These are phyloP conservation scores for Electrona antarctica DNA, from an alignment of 2,113 vertebrate genomes.

Conservation along the genomic window DNA sequence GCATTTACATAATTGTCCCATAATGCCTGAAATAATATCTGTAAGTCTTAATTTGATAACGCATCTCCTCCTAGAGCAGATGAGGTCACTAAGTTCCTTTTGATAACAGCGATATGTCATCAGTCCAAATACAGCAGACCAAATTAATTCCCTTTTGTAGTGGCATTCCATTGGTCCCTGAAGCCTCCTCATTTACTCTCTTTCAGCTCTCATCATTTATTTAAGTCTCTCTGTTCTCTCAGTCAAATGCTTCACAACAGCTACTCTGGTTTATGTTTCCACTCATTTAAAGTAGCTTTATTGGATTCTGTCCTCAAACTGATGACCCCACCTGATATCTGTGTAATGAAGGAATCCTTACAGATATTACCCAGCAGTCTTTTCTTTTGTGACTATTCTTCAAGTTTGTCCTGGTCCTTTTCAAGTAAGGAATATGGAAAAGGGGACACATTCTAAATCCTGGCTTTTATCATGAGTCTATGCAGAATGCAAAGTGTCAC, in stretches of 20 bases:
- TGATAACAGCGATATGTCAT: slow-evolving; percentile 72
- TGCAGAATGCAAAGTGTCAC: slow-evolving; percentile 31
- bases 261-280: not conserved
- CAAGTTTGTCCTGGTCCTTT: too few relatives aligned
- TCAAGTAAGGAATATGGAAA: too few relatives aligned
- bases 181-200: slow-evolving; percentile 54
- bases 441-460: too few relatives aligned
- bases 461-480: slow-evolving; percentile 3
- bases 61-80: slow-evolving; percentile 61
- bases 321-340: too few relatives aligned
- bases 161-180: slow-evolving; percentile 44
- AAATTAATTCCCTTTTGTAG: slow-evolving; percentile 72
- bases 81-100: slow-evolving; percentile 67
- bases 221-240: slow-evolving; percentile 48
- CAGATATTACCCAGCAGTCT: too few relatives aligned
- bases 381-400: too few relatives aligned
- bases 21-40: slow-evolving; percentile 77
- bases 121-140: slow-evolving; percentile 63
- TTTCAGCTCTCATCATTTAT: slow-evolving; percentile 56
- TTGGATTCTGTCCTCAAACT: too few relatives aligned
- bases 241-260: slow-evolving; percentile 35
- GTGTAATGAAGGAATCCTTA: too few relatives aligned
- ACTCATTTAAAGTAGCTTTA: too few relatives aligned
- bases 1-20: slow-evolving; percentile 75
- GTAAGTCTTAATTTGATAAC: slow-evolving; percentile 81